Conservation (phyloP, 2,888 invertebrate genomes). For the Acleris literana region DNA sequence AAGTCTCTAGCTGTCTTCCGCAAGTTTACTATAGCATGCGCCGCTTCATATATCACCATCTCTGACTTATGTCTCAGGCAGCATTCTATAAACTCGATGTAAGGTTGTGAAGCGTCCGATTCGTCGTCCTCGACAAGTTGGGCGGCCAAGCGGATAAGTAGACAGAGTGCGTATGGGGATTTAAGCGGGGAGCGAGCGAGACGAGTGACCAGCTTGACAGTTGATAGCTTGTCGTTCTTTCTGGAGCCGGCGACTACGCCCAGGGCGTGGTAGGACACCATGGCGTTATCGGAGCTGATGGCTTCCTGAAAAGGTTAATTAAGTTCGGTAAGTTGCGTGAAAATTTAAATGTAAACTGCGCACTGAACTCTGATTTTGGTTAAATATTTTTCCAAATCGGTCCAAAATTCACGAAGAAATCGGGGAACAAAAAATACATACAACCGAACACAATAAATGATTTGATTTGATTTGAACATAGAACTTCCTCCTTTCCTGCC, state of each 20-base stretch:
- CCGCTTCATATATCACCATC: constrained; percentile 99
- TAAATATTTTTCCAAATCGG: too few species aligned
- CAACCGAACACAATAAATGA: too few species aligned
- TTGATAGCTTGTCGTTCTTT: constrained; percentile 96
- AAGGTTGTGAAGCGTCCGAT: constrained; percentile 86
- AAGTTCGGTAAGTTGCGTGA: neutral
- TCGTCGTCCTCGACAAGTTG: constrained; percentile 96
- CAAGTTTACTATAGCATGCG: constrained; percentile 97
- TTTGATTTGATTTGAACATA: too few species aligned
- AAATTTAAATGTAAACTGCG: too few species aligned
- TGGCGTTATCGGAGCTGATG: constrained; percentile 85
- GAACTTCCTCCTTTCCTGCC: too few species aligned
- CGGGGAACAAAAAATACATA: too few species aligned
- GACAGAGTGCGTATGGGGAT: constrained; percentile 97
- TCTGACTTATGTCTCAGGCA: constrained; percentile 99
- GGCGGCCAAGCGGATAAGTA: constrained; percentile 96
- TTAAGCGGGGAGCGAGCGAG: constrained; percentile 92
- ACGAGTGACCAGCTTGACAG: constrained; percentile 97
- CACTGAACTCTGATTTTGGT: too few species aligned
- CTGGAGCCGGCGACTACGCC: constrained; percentile 97
- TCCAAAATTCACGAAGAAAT: too few species aligned
- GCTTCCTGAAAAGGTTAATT: constrained; percentile 67
- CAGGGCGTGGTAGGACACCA: constrained; percentile 99
- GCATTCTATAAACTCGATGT: constrained; percentile 96
- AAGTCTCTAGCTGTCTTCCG: constrained; percentile 93